Evolutionary conservation across 2,113 vertebrate genomes (phyloP).

Genomic region (Cavia porcellus): DNA sequence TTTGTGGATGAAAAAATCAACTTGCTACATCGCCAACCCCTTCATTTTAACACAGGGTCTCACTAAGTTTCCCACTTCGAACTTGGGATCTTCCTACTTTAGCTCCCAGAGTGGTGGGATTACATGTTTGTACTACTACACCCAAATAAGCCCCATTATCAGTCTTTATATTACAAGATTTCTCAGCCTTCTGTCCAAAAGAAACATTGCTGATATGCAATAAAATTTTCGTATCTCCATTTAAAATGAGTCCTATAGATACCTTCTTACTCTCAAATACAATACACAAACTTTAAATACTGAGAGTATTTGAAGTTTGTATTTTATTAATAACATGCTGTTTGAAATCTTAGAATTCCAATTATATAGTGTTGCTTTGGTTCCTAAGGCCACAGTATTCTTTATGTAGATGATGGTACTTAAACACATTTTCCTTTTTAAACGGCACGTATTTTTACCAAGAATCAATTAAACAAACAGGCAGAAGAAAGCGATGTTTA

Average conservation of each 20-base stretch:
- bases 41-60: not conserved
- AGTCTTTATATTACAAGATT: constrained; percentile 44
- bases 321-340: constrained; percentile 44
- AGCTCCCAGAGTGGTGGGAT: not conserved
- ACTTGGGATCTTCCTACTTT: not conserved
- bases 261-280: constrained; percentile 46
- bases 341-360: constrained; percentile 34
- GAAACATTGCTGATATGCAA: not conserved
- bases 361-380: constrained; percentile 27
- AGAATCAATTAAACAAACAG: constrained; percentile 15
- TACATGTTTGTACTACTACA: not conserved
- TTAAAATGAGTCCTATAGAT: constrained; percentile 45
- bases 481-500: constrained; percentile 20
- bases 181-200: not conserved
- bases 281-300: not conserved
- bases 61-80: not conserved
- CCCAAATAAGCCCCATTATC: not conserved
- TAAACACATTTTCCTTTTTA: constrained; percentile 54
- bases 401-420: not conserved
- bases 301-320: constrained; percentile 35
- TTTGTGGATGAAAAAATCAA: constrained; percentile 39
- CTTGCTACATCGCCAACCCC: not conserved
- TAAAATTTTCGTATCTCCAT: constrained; percentile 34
- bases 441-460: not conserved
- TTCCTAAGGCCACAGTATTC: not conserved